phyloP scores from a whole-genome alignment of 2,113 vertebrate species.

The Chiloscyllium plagiosum region DNA sequence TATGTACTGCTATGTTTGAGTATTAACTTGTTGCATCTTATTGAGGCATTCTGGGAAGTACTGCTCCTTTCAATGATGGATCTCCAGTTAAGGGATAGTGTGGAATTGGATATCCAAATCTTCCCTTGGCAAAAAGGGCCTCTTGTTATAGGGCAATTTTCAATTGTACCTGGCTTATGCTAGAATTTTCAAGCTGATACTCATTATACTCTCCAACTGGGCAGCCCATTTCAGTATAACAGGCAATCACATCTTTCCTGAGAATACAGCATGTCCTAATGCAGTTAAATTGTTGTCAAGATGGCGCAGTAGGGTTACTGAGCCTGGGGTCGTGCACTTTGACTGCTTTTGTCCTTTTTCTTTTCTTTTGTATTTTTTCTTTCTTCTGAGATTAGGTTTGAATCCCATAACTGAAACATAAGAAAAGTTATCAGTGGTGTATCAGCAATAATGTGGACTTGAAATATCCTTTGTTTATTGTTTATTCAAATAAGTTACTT shows the following conservation, averaged over 20 bases:
- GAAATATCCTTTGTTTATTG: neutral
- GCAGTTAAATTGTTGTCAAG: too few species aligned
- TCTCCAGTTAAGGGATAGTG: neutral
- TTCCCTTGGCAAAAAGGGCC: neutral
- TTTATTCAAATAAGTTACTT: neutral
- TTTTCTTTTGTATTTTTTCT: too few species aligned
- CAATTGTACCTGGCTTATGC: neutral
- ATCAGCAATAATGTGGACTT: neutral
- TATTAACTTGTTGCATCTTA: neutral
- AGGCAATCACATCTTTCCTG: neutral
- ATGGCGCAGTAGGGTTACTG: too few species aligned
- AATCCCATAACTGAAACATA: neutral
- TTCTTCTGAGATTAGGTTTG: neutral
- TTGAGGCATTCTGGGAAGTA: neutral
- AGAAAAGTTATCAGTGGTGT: neutral
- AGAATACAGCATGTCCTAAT: neutral
- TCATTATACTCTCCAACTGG: neutral
- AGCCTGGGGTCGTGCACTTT: too few species aligned
- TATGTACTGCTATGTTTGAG: neutral
- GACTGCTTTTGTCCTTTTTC: too few species aligned
- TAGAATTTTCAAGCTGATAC: neutral
- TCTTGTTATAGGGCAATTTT: neutral
- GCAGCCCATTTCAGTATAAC: neutral
- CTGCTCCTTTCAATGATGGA: neutral
- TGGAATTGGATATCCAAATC: neutral